Conservation (phyloP, 2,888 invertebrate genomes). For the Limnephilus lunatus region DNA sequence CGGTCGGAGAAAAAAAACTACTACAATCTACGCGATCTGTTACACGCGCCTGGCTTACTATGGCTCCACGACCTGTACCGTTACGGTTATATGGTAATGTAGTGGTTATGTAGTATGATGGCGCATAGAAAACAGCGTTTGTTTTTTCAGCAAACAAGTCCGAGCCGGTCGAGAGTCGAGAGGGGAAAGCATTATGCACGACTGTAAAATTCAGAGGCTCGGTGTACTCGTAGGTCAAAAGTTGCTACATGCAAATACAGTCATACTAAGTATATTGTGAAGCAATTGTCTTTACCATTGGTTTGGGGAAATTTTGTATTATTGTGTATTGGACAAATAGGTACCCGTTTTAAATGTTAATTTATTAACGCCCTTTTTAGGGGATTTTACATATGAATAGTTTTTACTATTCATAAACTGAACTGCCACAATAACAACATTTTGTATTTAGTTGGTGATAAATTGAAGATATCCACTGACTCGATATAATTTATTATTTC, state of each 20-base stretch:
- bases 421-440: no score
- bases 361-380: no score
- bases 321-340: no score
- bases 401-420: no score
- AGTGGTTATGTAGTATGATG: neutral
- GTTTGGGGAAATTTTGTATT: neutral
- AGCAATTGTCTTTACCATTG: neutral
- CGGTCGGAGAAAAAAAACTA: neutral
- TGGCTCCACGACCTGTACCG: neutral
- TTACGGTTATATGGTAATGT: neutral
- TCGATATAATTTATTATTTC: no score
- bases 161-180: neutral
- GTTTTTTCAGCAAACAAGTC: neutral
- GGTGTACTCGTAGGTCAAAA: neutral
- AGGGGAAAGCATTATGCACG: neutral
- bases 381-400: no score
- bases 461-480: no score
- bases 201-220: neutral
- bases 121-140: neutral
- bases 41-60: neutral
- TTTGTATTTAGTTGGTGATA: no score
- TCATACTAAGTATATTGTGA: neutral
- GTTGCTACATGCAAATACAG: neutral
- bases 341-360: no score
- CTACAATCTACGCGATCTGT: conserved; percentile 2